Evolutionary conservation across 1,140 invertebrate genomes (phyloP).

Genomic region (Cydia splendana): DNA sequence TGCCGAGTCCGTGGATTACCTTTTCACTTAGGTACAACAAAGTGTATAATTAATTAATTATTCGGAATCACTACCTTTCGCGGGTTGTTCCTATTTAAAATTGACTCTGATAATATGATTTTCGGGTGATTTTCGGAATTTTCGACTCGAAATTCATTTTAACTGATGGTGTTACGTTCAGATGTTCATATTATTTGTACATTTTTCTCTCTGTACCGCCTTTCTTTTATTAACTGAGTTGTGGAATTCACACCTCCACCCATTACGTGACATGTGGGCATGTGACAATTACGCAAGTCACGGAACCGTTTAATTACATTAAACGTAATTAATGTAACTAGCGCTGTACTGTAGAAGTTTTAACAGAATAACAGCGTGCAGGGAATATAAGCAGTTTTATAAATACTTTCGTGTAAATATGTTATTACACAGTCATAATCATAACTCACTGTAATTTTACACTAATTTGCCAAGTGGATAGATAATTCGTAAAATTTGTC

Average conservation of each 20-base stretch:
- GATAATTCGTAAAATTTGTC: too few species aligned
- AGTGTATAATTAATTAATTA: too few species aligned
- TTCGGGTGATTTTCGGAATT: too few species aligned
- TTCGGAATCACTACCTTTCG: too few species aligned
- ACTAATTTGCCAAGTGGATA: too few species aligned
- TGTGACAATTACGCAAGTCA: not conserved
- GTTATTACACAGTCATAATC: too few species aligned
- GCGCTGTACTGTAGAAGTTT: not conserved
- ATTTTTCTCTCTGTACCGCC: not conserved
- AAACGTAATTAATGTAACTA: not conserved
- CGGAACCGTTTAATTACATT: conserved; percentile 15
- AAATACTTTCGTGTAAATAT: not conserved
- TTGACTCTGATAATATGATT: too few species aligned
- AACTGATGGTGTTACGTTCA: not conserved
- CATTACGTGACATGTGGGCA: not conserved
- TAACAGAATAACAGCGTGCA: not conserved
- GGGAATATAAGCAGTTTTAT: not conserved
- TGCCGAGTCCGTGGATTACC: too few species aligned
- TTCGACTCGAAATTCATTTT: too few species aligned
- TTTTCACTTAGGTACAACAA: too few species aligned
- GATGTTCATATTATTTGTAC: not conserved
- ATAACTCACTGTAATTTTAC: too few species aligned
- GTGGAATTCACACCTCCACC: not conserved
- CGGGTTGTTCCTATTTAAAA: too few species aligned
- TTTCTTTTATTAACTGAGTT: not conserved